Evolutionary conservation across 1,140 invertebrate species (phyloP), one percentile per base, ranked within the genome.

Genomic region (Ylistrum balloti): DNA sequence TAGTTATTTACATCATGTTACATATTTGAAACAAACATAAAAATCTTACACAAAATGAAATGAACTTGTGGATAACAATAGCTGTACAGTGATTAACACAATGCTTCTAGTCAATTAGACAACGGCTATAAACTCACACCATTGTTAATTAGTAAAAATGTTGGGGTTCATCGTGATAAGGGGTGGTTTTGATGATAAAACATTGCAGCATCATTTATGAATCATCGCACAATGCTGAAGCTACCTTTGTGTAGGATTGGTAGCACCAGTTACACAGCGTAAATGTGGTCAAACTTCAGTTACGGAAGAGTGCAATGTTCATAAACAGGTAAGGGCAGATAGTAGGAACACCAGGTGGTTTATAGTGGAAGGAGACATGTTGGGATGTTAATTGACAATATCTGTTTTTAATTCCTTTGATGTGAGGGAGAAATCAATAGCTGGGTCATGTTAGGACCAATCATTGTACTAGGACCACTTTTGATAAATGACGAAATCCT

Each of bases 331-430:
- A n/a, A n/a, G 56, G 56, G n/a, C 56, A 74, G 13, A 22, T 74
- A 74, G n/a, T 74, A 74, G 56, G 56, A 74, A 74, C 56, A 74
- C 56, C 56, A 74, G 56, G 56, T 74, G 56, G 56, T 74, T 74
- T 74, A 74, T 74, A 74, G 56, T 74, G 56, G 28, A 74, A 74
- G 22, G 2, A 74, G 56, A 74, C 56, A 74, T 74, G 28, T 74
- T 74, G 56, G 56, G 56, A 74, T 74, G 56, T 74, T 74, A 74
- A 74, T 74, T 74, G 56, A n/a, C n/a, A 74, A 74, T 74, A 74
- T 74, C 56, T 74, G 56, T 74, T 74, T 74, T 74, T 74, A 74
- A 74, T 74, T 74, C 56, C 56, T 74, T 74, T 74, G 56, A 74
- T 28, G 56, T 28, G 22, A 74, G 7, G 22, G 45, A 74, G 56